Evolutionary conservation across 2,888 invertebrate species (phyloP).

Genomic region (Mythimna pallens): DNA sequence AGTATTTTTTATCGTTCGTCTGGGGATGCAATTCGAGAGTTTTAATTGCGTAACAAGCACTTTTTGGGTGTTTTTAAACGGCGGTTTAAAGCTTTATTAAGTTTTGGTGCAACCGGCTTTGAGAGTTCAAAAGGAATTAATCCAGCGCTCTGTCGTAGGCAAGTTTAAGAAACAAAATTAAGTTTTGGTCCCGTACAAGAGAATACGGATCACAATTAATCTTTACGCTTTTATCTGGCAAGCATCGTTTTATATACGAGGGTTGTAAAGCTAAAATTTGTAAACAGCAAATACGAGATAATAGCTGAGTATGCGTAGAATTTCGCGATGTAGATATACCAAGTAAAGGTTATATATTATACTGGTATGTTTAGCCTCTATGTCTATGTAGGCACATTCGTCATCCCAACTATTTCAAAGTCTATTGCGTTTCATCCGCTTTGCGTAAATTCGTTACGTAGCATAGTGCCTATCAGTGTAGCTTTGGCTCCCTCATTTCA

Average conservation of each 20-base stretch:
- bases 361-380: slow-evolving; percentile 8
- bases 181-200: slow-evolving; percentile 82
- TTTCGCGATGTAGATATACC: slow-evolving; percentile 1
- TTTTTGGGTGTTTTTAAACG: slow-evolving; percentile 35
- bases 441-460: slow-evolving; percentile 25
- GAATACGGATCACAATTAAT: slow-evolving; percentile 86
- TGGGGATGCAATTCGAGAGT: slow-evolving; percentile 12
- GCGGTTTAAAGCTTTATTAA: slow-evolving; percentile 47
- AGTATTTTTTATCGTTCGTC: slow-evolving; percentile 20
- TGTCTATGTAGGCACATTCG: slow-evolving; percentile 11
- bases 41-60: slow-evolving; percentile 24
- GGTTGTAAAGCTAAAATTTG: slow-evolving; percentile 35
- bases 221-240: slow-evolving; percentile 76
- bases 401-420: slow-evolving; percentile 38
- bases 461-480: slow-evolving; percentile 4
- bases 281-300: slow-evolving; percentile 26
- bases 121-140: slow-evolving; percentile 77
- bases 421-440: slow-evolving; percentile 13
- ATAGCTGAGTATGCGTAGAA: slow-evolving; percentile 10
- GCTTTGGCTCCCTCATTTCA: slow-evolving; percentile 7
- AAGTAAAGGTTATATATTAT: neutral
- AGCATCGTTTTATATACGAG: slow-evolving; percentile 67
- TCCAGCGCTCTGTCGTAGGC: slow-evolving; percentile 78
- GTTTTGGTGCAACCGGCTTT: slow-evolving; percentile 59
- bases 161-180: slow-evolving; percentile 86